These are phyloP conservation scores for Eupsilia transversa DNA, from an alignment of 2,888 invertebrate genomes.

Conservation along the genomic window DNA sequence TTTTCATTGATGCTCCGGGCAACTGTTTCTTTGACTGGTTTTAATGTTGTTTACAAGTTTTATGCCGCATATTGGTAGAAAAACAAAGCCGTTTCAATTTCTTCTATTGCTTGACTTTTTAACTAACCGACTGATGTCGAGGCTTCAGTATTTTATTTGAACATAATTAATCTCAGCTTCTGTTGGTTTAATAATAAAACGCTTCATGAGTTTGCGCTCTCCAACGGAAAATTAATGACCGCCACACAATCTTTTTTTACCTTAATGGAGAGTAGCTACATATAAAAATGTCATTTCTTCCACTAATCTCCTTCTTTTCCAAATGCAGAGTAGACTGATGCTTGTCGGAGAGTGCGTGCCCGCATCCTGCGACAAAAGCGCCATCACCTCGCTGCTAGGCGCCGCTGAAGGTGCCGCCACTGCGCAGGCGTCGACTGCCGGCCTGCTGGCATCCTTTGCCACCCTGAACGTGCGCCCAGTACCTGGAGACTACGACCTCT, in stretches of 20 bases:
- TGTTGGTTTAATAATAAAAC: slow-evolving; percentile 27
- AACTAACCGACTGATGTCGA: background rate
- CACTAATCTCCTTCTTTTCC: slow-evolving; percentile 6
- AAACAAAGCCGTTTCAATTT: slow-evolving; percentile 43
- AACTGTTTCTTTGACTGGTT: slow-evolving; percentile 16
- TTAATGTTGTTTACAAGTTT: slow-evolving; percentile 34
- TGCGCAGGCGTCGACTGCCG: slow-evolving; percentile 74
- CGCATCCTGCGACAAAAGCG: slow-evolving; percentile 91
- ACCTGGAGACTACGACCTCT: slow-evolving; percentile 92
- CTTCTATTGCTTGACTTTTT: slow-evolving; percentile 22
- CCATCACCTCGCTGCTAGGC: slow-evolving; percentile 86
- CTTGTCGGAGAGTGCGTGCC: slow-evolving; percentile 95
- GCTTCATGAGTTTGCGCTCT: background rate
- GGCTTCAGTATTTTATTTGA: slow-evolving; percentile 43
- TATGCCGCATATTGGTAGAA: slow-evolving; percentile 17
- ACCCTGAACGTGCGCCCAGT: slow-evolving; percentile 92
- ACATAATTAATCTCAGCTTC: slow-evolving; percentile 22
- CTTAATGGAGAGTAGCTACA: background rate
- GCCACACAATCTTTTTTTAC: background rate
- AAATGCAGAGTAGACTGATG: slow-evolving; percentile 91
- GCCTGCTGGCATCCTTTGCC: slow-evolving; percentile 85
- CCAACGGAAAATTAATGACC: background rate
- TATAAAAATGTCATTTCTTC: background rate
- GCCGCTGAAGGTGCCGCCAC: slow-evolving; percentile 81
- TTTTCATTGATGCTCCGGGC: slow-evolving; percentile 37